phyloP scores from a whole-genome alignment of 2,113 vertebrate species.

The Onychostruthus taczanowskii region DNA sequence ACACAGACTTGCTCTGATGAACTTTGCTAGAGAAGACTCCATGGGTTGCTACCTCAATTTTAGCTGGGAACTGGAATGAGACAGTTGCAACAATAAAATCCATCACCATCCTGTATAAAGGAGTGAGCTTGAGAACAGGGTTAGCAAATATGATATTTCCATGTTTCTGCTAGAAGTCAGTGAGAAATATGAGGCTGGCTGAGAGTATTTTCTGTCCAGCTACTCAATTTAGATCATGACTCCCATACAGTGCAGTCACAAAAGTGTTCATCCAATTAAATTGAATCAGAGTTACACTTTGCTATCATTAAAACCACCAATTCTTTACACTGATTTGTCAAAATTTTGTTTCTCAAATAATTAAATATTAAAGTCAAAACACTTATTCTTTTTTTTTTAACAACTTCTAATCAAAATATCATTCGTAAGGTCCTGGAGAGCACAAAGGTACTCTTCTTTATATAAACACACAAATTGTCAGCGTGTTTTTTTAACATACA shows the following conservation, averaged over 20 bases:
- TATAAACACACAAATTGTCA: constrained; percentile 12
- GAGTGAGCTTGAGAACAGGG: background rate
- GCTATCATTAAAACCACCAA: background rate
- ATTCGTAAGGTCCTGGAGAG: constrained; percentile 62
- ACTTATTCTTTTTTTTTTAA: constrained; percentile 42
- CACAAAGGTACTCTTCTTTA: constrained; percentile 51
- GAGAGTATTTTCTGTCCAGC: background rate
- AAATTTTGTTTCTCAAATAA: background rate
- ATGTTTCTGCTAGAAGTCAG: background rate
- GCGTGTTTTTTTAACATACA: background rate
- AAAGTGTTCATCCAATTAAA: background rate
- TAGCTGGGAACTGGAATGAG: background rate
- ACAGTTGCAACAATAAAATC: background rate
- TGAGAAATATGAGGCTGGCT: background rate
- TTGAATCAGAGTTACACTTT: background rate
- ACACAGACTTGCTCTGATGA: background rate
- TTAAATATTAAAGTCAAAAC: background rate
- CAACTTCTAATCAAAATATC: constrained; percentile 54
- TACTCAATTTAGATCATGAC: background rate
- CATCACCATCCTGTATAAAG: background rate
- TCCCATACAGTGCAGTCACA: background rate
- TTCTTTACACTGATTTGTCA: background rate
- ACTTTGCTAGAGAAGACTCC: background rate
- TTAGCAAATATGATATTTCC: background rate
- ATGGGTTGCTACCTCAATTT: background rate